These are phyloP conservation scores for Lacerta agilis DNA, from an alignment of 2,797 vertebrate species.

Conservation along the genomic window DNA sequence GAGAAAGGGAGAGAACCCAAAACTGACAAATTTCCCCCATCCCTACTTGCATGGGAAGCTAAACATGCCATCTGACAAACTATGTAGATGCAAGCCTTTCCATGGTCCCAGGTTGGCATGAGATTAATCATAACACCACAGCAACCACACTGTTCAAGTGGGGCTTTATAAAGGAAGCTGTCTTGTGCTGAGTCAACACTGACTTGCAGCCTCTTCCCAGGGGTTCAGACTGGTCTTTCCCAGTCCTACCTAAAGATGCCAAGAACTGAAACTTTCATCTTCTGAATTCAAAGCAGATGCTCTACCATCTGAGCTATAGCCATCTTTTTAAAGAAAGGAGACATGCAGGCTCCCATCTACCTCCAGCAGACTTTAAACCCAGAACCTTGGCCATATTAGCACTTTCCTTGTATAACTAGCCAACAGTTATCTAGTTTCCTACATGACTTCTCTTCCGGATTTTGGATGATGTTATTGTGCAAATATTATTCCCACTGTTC, in stretches of 20 bases:
- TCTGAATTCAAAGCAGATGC: neutral
- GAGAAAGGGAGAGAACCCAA: no score
- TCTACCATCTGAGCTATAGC: neutral
- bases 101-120: neutral
- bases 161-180: neutral
- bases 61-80: neutral
- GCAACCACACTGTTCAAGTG: no score
- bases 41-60: no score
- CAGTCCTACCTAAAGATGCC: neutral
- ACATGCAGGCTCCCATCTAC: neutral
- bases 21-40: no score
- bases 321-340: no score
- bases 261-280: neutral
- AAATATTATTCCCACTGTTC: neutral
- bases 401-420: neutral
- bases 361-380: neutral
- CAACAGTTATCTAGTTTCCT: neutral
- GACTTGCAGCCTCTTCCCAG: neutral
- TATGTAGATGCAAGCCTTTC: neutral
- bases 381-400: neutral
- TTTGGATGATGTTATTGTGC: neutral
- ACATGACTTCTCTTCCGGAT: neutral
- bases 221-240: neutral
- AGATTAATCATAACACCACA: neutral
- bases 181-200: neutral